phyloP scores from a whole-genome alignment of 2,797 vertebrate species.

The Sebastiscus tertius region DNA sequence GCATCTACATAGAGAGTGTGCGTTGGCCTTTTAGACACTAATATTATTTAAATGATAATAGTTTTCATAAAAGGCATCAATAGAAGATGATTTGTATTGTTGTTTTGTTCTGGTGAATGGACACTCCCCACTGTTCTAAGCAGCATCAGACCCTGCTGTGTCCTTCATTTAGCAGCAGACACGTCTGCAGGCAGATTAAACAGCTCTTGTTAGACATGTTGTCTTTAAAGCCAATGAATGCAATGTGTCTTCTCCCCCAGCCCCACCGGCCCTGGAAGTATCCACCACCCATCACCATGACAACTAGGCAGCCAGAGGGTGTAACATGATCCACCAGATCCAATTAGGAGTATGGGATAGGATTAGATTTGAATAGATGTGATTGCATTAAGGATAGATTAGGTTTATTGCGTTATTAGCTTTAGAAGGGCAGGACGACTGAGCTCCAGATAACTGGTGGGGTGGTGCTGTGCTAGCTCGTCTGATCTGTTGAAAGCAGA shows the following conservation, averaged over 20 bases:
- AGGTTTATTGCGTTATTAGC: conserved; percentile 72
- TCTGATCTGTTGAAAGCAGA: conserved; percentile 30
- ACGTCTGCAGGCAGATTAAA: conserved; percentile 36
- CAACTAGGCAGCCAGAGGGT: conserved; percentile 69
- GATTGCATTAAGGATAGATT: conserved; percentile 76
- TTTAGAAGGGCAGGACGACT: conserved; percentile 60
- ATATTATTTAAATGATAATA: neutral
- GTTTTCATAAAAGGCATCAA: neutral
- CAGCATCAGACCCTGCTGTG: neutral
- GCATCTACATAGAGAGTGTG: no score
- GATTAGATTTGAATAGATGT: conserved; percentile 77
- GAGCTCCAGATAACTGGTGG: conserved; percentile 46
- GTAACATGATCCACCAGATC: conserved; percentile 74
- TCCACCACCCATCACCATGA: conserved; percentile 64
- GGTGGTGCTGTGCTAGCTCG: conserved; percentile 2
- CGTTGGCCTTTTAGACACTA: neutral
- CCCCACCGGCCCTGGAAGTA: conserved; percentile 25
- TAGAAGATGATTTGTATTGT: no score
- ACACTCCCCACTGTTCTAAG: neutral
- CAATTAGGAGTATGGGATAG: conserved; percentile 69
- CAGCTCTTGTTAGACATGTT: conserved; percentile 37
- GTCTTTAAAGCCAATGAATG: conserved; percentile 48
- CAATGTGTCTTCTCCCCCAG: conserved; percentile 34
- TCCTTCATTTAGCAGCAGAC: conserved; percentile 22
- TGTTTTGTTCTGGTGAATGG: neutral